phyloP scores from a whole-genome alignment of 2,888 invertebrate genomes.

The Nycteola revayana region DNA sequence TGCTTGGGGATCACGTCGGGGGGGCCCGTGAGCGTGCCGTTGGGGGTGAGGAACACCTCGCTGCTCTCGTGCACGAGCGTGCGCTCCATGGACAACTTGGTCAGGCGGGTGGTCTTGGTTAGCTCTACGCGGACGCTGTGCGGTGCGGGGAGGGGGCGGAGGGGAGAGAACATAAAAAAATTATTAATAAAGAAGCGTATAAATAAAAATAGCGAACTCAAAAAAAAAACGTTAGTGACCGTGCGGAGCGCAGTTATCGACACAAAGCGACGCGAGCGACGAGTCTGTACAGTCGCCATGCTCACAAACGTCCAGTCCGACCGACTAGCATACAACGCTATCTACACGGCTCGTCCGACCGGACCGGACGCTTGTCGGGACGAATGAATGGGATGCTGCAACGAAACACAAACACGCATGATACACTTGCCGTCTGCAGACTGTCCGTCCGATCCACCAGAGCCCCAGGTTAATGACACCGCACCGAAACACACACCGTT shows the following conservation, averaged over 20 bases:
- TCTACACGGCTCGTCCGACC: too few relatives aligned
- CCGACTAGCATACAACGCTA: too few relatives aligned
- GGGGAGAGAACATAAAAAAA: conserved; percentile 44
- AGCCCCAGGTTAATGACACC: too few relatives aligned
- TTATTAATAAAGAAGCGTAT: conserved; percentile 52
- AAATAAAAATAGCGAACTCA: conserved; percentile 30
- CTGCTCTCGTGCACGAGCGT: conserved; percentile 48
- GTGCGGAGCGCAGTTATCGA: conserved; percentile 42
- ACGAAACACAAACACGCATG: background rate
- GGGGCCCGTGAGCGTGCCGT: conserved; percentile 52
- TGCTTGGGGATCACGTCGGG: conserved; percentile 64
- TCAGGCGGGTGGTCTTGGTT: conserved; percentile 46
- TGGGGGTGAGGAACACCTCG: conserved; percentile 62
- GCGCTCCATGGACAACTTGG: conserved; percentile 55
- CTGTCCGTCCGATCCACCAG: too few relatives aligned
- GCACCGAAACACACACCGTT: too few relatives aligned
- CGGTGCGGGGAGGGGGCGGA: conserved; percentile 31
- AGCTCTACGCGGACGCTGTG: conserved; percentile 58
- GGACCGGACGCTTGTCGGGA: too few relatives aligned
- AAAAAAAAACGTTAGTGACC: conserved; percentile 50
- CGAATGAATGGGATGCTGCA: background rate
- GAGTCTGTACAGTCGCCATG: conserved; percentile 32
- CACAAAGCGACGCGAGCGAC: conserved; percentile 14
- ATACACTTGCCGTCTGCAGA: too few relatives aligned
- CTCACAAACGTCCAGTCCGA: too few relatives aligned